Evolutionary conservation across 2,888 invertebrate genomes (phyloP).

Genomic region (Orthonychiurus folsomi): DNA sequence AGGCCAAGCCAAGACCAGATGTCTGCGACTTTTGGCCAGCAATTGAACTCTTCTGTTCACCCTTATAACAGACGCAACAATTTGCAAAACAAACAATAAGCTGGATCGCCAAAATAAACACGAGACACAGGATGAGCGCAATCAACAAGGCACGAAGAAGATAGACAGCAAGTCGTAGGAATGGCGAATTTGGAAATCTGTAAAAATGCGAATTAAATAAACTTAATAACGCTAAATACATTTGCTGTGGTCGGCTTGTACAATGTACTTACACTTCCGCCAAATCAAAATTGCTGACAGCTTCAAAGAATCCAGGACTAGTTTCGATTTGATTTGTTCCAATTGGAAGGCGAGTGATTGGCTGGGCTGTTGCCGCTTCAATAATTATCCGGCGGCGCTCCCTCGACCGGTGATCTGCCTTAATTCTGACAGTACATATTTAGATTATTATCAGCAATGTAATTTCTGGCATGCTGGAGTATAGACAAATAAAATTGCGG

Average conservation of each 20-base stretch:
- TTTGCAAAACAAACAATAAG: background rate
- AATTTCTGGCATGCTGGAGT: too few species aligned
- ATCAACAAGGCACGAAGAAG: background rate
- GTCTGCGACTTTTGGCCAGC: too few species aligned
- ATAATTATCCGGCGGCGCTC: too few species aligned
- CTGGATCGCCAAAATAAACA: background rate
- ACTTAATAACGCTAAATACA: too few species aligned
- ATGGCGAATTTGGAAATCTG: background rate
- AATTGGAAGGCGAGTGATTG: background rate
- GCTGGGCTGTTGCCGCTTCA: too few species aligned
- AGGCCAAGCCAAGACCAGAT: too few species aligned
- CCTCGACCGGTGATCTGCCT: too few species aligned
- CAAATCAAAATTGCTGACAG: background rate
- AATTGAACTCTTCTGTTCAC: background rate
- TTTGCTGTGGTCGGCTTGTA: too few species aligned
- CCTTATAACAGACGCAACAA: background rate
- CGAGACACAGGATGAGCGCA: background rate
- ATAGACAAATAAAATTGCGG: too few species aligned
- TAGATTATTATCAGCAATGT: too few species aligned
- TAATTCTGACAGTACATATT: too few species aligned
- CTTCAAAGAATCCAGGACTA: background rate
- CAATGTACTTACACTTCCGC: background rate
- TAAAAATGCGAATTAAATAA: background rate
- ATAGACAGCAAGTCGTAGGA: background rate
- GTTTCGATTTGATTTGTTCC: background rate